These are phyloP conservation scores for Drosophila mayri DNA, from an alignment of 1,140 invertebrate genomes.

Conservation along the genomic window DNA sequence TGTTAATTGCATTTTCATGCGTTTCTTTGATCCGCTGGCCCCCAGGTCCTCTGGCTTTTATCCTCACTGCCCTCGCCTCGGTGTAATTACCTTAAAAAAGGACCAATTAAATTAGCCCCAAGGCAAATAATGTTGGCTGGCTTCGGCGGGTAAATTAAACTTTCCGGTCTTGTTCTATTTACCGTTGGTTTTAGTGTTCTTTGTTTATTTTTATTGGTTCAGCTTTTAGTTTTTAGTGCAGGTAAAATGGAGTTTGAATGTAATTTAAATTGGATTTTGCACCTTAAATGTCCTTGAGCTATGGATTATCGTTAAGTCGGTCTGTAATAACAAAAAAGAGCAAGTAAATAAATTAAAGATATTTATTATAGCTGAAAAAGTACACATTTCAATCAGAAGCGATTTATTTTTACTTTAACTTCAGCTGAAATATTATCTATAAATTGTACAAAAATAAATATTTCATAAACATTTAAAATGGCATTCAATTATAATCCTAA, in stretches of 20 bases:
- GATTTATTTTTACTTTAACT: not conserved
- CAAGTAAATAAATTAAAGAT: not conserved
- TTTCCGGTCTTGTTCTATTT: not conserved
- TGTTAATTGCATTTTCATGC: slow-evolving; percentile 57
- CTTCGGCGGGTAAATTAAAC: slow-evolving; percentile 13
- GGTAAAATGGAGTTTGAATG: slow-evolving; percentile 14
- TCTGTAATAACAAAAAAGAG: fast-evolving
- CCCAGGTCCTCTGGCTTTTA: slow-evolving; percentile 22
- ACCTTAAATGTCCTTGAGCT: not conserved
- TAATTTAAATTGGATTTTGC: not conserved
- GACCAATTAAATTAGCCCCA: slow-evolving; percentile 67
- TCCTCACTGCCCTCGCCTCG: slow-evolving; percentile 8
- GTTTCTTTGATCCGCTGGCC: slow-evolving; percentile 23
- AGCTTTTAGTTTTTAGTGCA: slow-evolving; percentile 21
- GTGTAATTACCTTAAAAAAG: slow-evolving; percentile 62
- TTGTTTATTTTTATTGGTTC: slow-evolving; percentile 36
- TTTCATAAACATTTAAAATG: no score
- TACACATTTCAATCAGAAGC: not conserved
- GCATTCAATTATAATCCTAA: not conserved
- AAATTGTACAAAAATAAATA: not conserved
- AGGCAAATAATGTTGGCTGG: slow-evolving; percentile 50
- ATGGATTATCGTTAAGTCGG: slow-evolving; percentile 5
- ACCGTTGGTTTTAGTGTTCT: slow-evolving; percentile 21
- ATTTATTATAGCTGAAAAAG: no score
- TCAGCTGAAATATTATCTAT: not conserved